These are phyloP conservation scores for Cynaeus angustus DNA, from an alignment of 2,888 invertebrate species.

Conservation along the genomic window DNA sequence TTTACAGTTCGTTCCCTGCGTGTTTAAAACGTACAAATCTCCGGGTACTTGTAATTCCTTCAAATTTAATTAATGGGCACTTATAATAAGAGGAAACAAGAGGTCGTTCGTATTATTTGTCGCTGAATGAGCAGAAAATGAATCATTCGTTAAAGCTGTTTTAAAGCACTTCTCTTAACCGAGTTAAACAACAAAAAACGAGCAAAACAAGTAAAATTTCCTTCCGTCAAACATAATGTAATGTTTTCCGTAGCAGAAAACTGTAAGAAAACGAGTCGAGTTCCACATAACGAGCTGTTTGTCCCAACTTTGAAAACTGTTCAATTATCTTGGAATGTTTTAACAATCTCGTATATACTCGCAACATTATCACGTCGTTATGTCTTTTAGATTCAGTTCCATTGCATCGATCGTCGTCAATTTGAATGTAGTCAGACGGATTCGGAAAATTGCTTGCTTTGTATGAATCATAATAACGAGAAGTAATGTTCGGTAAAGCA, in stretches of 20 bases:
- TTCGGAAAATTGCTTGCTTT: conserved; percentile 37
- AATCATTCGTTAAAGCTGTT: too few species aligned
- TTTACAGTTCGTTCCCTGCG: too few species aligned
- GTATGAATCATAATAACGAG: conserved; percentile 34
- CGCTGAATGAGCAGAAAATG: too few species aligned
- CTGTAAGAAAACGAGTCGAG: conserved; percentile 16
- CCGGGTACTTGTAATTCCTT: too few species aligned
- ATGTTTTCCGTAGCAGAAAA: neutral
- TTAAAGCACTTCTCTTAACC: too few species aligned
- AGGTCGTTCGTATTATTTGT: too few species aligned
- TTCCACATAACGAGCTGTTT: conserved; percentile 38
- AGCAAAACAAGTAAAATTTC: too few species aligned
- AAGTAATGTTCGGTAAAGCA: conserved; percentile 38
- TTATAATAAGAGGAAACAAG: too few species aligned
- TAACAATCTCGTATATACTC: conserved; percentile 29
- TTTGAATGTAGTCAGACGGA: conserved; percentile 14
- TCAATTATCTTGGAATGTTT: conserved; percentile 42
- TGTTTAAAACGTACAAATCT: too few species aligned
- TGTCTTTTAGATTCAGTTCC: conserved; percentile 9
- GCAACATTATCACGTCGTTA: conserved; percentile 36
- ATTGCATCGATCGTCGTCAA: conserved; percentile 23
- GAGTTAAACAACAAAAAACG: too few species aligned
- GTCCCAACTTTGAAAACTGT: conserved; percentile 28
- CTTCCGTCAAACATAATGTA: too few species aligned
- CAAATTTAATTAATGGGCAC: too few species aligned